Base-by-base conservation (phyloP, 2,797 vertebrate species). In the Babyrousa celebensis region DNA sequence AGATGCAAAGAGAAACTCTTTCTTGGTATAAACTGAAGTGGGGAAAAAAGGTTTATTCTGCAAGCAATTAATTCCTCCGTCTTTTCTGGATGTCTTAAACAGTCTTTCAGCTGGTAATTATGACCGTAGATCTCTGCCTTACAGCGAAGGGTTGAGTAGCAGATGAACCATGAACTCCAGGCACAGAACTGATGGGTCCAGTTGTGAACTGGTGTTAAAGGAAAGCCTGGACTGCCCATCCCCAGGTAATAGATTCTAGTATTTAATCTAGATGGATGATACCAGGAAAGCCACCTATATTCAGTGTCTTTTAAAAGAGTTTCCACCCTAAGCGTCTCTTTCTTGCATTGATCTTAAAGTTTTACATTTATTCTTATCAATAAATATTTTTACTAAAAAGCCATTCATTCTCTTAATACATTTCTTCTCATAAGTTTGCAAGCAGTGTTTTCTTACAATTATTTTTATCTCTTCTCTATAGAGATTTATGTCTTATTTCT, bases 91-190 rank as follows among this genome's bases (percentile, higher is more conserved):
- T 75, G 6, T 74, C 27, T 29, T 23, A 71, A 15, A 14, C 4
- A 60, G 10, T 27, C 11, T 20, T 5, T 48, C 62, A 8, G n/a
- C 12, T 4, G 52, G 9, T 70, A 8, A 21, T 15, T 58, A 32
- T 12, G 20, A 25, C 23, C 1, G 43, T 3, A 25, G 1, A 23
- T 7, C 4, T 8, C 1, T 29, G 3, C n/a, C 7, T 12, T 60
- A 12, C 0, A 20, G 60, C 11, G 56, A 10, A 17, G 18, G 3
- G n/a, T 32, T 63, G 54, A 58, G 20, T 32, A 36, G 9, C 10
- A 7, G 2, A n/a, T 2, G n/a, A 72, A 21, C 9, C 23, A 27
- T 12, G 6, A n/a, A 18, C 6, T 48, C 12, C 23, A n/a, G 2
- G 3, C 3, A 62, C 3, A 23, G 4, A 70, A 21, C 27, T 32